A percentile compares a stretch with the other conserved stretches of the same genome.
These are phyloP conservation scores for Macheiramphus alcinus DNA, from an alignment of 2,113 vertebrate genomes.

Conservation along the genomic window DNA sequence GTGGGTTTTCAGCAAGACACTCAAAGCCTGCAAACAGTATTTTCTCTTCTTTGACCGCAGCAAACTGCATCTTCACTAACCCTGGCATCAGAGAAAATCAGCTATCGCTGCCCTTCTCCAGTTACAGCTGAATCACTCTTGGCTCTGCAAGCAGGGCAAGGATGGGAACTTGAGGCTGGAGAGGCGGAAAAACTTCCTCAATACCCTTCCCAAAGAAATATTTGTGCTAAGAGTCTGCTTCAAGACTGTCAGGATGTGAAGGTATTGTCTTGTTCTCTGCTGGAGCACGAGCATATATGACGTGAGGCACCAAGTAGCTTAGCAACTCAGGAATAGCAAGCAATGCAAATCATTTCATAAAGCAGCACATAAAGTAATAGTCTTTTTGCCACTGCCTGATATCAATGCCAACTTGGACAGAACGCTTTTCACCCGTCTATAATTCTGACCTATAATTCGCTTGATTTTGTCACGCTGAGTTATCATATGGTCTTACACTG, in stretches of 20 bases:
- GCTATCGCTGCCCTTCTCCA: not conserved
- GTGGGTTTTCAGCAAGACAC: not conserved
- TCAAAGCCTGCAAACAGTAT: not conserved
- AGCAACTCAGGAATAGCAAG: not conserved
- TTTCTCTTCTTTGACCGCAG: not conserved
- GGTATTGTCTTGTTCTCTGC: not conserved
- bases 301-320: not conserved
- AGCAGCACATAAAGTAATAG: not conserved
- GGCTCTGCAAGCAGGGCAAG: not conserved
- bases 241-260: not conserved
- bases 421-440: not conserved
- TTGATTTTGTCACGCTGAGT: not conserved
- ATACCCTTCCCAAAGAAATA: not conserved
- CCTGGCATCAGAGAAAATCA: not conserved
- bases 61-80: not conserved
- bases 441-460: not conserved
- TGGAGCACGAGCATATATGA: not conserved
- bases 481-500: not conserved
- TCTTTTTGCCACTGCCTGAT: accelerated
- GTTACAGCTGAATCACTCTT: not conserved
- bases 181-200: not conserved
- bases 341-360: not conserved
- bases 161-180: not conserved
- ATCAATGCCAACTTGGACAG: not conserved
- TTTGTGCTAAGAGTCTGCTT: not conserved